These are phyloP conservation scores for Trogon melanurus DNA, from an alignment of 2,113 vertebrate species.

Conservation along the genomic window DNA sequence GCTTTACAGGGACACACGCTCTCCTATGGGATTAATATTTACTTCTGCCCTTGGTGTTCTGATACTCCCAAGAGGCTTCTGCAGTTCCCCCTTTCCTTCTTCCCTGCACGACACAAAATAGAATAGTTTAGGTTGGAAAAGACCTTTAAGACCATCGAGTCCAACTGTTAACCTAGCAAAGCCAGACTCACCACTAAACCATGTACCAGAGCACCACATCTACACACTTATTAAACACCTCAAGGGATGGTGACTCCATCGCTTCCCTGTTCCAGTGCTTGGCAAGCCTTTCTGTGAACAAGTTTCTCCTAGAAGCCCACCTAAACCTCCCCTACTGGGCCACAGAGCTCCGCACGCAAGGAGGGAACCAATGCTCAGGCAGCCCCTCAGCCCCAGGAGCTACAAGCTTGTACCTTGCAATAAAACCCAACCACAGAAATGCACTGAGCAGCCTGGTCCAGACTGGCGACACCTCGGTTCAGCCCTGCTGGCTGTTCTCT, in stretches of 20 bases:
- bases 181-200: no score
- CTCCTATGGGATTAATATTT: rapidly evolving
- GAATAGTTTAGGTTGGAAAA: no score
- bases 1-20: not conserved
- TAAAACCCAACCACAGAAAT: not conserved
- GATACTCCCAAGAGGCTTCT: not conserved
- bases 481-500: not conserved
- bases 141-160: no score
- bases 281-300: no score
- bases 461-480: not conserved
- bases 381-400: not conserved
- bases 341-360: rapidly evolving
- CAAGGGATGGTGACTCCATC: no score
- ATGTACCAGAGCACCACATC: no score
- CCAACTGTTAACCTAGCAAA: no score
- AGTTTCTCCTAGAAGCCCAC: no score
- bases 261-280: no score
- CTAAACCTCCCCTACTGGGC: no score
- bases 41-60: not conserved
- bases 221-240: no score
- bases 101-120: not conserved
- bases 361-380: rapidly evolving
- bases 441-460: rapidly evolving
- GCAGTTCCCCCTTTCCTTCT: not conserved
- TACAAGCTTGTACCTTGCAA: not conserved